A percentile compares a stretch with the other conserved stretches of the same genome.
Conservation (phyloP, 2,888 invertebrate genomes). For the Liodrosophila aerea region DNA sequence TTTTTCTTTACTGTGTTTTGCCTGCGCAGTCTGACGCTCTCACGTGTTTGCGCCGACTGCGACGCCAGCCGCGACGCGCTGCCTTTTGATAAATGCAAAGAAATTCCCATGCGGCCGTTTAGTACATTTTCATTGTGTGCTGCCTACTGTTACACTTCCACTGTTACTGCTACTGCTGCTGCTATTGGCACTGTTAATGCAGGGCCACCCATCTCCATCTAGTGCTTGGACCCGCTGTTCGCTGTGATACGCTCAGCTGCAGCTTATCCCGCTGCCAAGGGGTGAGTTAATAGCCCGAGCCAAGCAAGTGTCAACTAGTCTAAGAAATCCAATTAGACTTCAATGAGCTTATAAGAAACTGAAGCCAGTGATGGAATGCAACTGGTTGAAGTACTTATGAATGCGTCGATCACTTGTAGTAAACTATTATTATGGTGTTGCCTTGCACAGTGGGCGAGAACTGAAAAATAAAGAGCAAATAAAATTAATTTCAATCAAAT, state of each 20-base stretch:
- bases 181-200: constrained; percentile 14
- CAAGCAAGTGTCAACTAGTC: no score
- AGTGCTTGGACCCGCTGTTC: constrained; percentile 11
- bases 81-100: constrained; percentile 65
- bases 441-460: no score
- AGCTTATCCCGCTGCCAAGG: constrained; percentile 22
- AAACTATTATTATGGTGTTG: no score
- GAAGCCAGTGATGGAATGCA: neutral
- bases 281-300: constrained; percentile 33
- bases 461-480: no score
- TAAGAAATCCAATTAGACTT: no score
- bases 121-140: constrained; percentile 51
- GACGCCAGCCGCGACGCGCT: constrained; percentile 36
- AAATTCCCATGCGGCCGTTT: constrained; percentile 74
- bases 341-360: neutral
- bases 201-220: no score
- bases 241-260: constrained; percentile 46
- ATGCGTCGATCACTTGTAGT: no score
- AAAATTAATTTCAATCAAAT: no score
- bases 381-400: no score
- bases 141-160: constrained; percentile 47
- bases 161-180: constrained; percentile 6
- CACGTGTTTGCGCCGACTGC: constrained; percentile 62
- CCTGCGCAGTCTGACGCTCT: constrained; percentile 62
- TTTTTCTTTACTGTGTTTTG: constrained; percentile 33